Conservation (phyloP, 2,888 invertebrate genomes). For the Baronia brevicornis region DNA sequence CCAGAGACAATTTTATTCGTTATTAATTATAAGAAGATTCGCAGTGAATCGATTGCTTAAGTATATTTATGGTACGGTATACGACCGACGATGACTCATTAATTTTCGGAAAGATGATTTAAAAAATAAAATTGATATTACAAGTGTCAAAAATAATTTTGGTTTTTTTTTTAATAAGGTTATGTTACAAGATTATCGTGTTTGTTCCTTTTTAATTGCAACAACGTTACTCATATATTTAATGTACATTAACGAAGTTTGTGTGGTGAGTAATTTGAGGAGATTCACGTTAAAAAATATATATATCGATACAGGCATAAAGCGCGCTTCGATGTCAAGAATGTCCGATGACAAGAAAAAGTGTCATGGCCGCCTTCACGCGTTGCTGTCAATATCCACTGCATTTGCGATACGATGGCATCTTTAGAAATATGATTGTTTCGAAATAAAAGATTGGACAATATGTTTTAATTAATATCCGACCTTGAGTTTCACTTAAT, state of each 20-base stretch:
- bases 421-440: constrained; percentile 32
- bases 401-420: constrained; percentile 29
- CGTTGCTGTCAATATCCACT: constrained; percentile 51
- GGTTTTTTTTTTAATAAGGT: no score
- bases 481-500: constrained; percentile 10
- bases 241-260: not conserved
- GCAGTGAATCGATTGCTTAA: no score
- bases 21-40: constrained; percentile 10
- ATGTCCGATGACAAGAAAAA: constrained; percentile 43
- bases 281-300: constrained; percentile 21
- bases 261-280: constrained; percentile 17
- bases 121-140: no score
- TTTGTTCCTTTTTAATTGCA: no score
- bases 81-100: no score
- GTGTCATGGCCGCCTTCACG: constrained; percentile 44
- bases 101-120: no score
- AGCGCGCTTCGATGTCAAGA: constrained; percentile 28
- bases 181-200: no score
- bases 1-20: constrained; percentile 7
- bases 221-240: not conserved
- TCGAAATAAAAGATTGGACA: constrained; percentile 35
- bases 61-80: no score
- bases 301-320: constrained; percentile 35
- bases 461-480: constrained; percentile 13
- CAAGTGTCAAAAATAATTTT: no score